Evolutionary conservation across 2,113 vertebrate species (phyloP).

Genomic region (Ceyx melanurus): DNA sequence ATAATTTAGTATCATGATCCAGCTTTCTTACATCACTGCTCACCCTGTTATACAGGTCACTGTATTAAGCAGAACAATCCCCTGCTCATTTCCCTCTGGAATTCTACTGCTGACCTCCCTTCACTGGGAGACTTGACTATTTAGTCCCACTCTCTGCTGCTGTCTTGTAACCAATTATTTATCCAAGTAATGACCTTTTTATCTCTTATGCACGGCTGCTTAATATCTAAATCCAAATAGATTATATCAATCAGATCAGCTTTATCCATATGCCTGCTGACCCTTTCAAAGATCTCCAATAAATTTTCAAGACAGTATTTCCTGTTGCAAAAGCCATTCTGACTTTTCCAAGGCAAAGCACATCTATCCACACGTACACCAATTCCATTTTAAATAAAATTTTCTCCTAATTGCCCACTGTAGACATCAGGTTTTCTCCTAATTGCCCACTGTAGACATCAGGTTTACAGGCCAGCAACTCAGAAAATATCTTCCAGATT

Average conservation of each 20-base stretch:
- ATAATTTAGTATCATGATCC: conserved; percentile 1
- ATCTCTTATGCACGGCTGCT: neutral
- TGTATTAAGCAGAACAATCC: conserved; percentile 14
- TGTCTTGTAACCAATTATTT: conserved; percentile 9
- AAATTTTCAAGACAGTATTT: neutral
- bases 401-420: no score
- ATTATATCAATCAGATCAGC: neutral
- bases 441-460: neutral
- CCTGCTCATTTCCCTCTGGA: neutral
- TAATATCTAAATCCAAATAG: conserved; percentile 12
- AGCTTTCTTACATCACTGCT: neutral
- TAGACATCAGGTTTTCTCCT: neutral
- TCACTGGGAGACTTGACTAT: neutral
- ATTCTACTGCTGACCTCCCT: neutral
- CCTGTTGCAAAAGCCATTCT: neutral
- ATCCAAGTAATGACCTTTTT: neutral
- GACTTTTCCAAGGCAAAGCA: neutral
- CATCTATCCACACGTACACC: neutral
- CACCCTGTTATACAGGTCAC: neutral
- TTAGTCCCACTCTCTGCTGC: neutral
- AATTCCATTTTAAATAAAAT: neutral
- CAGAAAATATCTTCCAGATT: neutral
- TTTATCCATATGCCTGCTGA: neutral
- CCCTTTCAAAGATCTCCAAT: neutral
- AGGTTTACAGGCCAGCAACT: neutral